A percentile compares a stretch with the other conserved stretches of the same genome.
phyloP scores from a whole-genome alignment of 1,140 invertebrate genomes.

The Euglossa dilemma region DNA sequence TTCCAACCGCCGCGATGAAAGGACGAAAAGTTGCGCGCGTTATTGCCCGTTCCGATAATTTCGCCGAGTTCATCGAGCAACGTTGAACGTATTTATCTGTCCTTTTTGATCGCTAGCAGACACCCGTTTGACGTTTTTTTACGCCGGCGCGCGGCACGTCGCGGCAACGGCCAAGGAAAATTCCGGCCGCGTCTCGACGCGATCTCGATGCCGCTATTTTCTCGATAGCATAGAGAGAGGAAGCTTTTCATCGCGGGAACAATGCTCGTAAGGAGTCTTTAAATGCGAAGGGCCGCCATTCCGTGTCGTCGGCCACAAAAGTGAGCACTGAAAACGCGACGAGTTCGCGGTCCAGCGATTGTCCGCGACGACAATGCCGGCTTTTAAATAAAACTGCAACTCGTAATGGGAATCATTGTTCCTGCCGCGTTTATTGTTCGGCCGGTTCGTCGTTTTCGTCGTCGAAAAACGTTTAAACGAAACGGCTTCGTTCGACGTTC shows the following conservation, averaged over 20 bases:
- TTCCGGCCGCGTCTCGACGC: background rate
- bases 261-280: slow-evolving; percentile 22
- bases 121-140: too few species aligned
- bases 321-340: background rate
- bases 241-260: slow-evolving; percentile 32
- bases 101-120: too few species aligned
- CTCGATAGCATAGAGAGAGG: background rate
- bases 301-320: background rate
- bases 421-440: slow-evolving; percentile 4
- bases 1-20: too few species aligned
- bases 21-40: too few species aligned
- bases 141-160: too few species aligned
- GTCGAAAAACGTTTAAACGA: slow-evolving; percentile 30
- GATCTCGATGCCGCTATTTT: background rate
- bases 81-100: too few species aligned
- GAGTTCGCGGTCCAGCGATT: slow-evolving; percentile 31
- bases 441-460: background rate
- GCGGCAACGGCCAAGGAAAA: background rate
- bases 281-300: background rate
- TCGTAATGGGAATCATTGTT: slow-evolving; percentile 43
- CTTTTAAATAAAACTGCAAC: slow-evolving; percentile 41
- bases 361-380: slow-evolving; percentile 19
- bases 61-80: too few species aligned
- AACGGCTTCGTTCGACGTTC: slow-evolving; percentile 14
- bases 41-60: too few species aligned